A percentile compares a stretch with the other conserved stretches of the same genome.
Conservation (phyloP, 2,113 vertebrate genomes). For the Mus pahari region DNA sequence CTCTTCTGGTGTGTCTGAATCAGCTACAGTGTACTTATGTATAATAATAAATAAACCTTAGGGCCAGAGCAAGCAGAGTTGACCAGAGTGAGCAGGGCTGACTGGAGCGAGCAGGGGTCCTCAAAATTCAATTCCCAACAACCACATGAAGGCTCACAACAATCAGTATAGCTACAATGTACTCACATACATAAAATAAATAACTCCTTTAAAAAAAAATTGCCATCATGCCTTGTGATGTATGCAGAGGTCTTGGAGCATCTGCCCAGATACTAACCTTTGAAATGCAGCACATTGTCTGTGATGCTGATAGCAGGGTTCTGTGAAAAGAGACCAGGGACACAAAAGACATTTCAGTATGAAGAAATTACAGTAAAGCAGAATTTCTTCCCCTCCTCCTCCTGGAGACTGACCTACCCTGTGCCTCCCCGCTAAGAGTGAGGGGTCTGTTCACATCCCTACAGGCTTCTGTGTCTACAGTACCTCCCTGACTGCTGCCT, state of each 20-base stretch:
- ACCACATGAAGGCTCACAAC: no score
- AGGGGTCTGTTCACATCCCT: neutral
- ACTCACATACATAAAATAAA: no score
- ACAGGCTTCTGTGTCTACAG: neutral
- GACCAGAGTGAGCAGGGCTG: no score
- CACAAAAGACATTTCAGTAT: conserved; percentile 43
- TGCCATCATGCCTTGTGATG: neutral
- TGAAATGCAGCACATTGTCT: conserved; percentile 93
- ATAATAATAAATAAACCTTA: no score
- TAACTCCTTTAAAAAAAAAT: neutral
- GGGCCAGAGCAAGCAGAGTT: no score
- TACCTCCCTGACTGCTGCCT: neutral
- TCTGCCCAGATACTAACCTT: conserved; percentile 86
- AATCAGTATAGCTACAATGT: no score
- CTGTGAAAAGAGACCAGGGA: conserved; percentile 84
- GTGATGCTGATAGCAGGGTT: conserved; percentile 90
- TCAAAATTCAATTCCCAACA: no score
- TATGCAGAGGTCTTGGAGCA: neutral
- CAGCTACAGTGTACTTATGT: no score
- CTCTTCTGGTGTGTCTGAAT: no score
- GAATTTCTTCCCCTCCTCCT: neutral
- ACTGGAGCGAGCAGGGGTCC: no score
- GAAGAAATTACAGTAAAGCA: conserved; percentile 45
- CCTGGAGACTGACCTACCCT: neutral
- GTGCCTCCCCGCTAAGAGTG: neutral